A percentile compares a stretch with the other conserved stretches of the same genome.
phyloP scores from a whole-genome alignment of 2,797 vertebrate species.

The Gymnopithys bicolor region DNA sequence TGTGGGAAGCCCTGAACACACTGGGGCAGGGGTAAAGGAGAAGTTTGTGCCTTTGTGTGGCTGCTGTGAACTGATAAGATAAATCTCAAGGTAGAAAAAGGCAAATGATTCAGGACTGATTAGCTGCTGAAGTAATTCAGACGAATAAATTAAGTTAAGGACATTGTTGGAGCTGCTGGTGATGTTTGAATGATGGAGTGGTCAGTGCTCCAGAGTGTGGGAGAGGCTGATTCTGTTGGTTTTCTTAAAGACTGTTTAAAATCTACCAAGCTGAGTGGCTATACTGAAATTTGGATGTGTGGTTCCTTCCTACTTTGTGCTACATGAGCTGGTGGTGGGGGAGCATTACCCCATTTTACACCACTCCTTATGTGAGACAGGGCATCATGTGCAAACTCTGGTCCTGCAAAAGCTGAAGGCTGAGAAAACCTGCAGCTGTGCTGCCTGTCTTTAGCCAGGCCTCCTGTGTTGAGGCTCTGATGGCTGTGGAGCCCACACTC shows the following conservation, averaged over 20 bases:
- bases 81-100: background rate
- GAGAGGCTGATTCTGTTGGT: background rate
- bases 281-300: background rate
- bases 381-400: rapidly evolving
- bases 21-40: background rate
- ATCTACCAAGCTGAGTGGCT: background rate
- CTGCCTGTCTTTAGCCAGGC: background rate
- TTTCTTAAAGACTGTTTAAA: background rate
- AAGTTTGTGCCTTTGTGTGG: background rate
- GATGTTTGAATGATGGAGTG: background rate
- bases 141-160: background rate
- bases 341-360: background rate
- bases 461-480: background rate
- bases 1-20: background rate
- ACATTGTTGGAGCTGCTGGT: background rate
- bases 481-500: background rate
- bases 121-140: background rate
- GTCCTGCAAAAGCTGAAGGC: background rate
- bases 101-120: background rate
- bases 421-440: background rate
- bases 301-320: background rate
- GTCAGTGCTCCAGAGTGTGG: background rate
- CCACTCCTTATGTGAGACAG: rapidly evolving
- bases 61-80: background rate
- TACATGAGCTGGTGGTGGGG: background rate